Evolutionary conservation across 2,113 vertebrate species (phyloP).

Genomic region (Pseudois nayaur): DNA sequence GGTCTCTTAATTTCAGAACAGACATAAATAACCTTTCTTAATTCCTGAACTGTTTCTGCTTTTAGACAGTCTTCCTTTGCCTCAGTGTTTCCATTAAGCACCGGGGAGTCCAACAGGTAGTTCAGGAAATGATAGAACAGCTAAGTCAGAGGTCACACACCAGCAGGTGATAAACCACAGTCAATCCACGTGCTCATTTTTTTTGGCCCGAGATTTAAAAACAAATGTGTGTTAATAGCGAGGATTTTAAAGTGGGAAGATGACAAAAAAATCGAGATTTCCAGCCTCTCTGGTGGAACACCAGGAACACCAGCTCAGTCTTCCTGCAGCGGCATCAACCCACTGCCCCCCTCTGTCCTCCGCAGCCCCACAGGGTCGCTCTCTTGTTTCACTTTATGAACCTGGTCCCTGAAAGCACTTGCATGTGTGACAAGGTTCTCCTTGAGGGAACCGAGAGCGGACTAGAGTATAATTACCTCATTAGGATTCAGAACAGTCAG

Average conservation of each 20-base stretch:
- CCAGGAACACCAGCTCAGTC: rapidly evolving
- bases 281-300: not conserved
- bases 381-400: too few species aligned
- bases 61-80: not conserved
- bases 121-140: not conserved
- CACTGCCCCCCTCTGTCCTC: rapidly evolving
- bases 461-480: not conserved
- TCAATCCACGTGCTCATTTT: not conserved
- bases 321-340: rapidly evolving
- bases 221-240: not conserved
- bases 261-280: not conserved
- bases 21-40: not conserved
- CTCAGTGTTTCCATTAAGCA: not conserved
- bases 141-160: not conserved
- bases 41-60: not conserved
- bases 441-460: not conserved
- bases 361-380: rapidly evolving
- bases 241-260: not conserved
- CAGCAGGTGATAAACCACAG: not conserved
- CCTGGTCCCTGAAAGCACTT: not conserved
- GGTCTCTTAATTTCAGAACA: not conserved
- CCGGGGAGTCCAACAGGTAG: not conserved
- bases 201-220: not conserved
- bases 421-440: not conserved
- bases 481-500: not conserved